phyloP scores from a whole-genome alignment of 2,888 invertebrate species.

The Drosophila affinis region DNA sequence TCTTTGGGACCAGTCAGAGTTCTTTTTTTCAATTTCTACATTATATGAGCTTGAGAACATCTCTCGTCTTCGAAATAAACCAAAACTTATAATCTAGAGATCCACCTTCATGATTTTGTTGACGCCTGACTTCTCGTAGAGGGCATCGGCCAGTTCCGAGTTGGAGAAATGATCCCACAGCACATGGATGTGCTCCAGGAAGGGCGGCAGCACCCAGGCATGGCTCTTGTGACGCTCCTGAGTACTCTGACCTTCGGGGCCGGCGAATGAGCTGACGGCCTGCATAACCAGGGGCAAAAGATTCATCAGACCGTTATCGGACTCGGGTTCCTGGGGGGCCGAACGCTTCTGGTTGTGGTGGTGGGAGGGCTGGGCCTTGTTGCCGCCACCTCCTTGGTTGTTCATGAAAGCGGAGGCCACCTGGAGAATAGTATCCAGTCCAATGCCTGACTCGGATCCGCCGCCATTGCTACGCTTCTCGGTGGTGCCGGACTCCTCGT shows the following conservation, averaged over 20 bases:
- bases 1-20: neutral
- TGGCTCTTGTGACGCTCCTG: slow-evolving; percentile 88
- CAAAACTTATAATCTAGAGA: neutral
- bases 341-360: slow-evolving; percentile 76
- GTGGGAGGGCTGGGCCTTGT: slow-evolving; percentile 68
- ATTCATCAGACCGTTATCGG: slow-evolving; percentile 84
- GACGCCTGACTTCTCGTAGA: slow-evolving; percentile 90
- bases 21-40: neutral
- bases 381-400: slow-evolving; percentile 72
- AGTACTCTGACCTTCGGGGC: slow-evolving; percentile 86
- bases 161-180: slow-evolving; percentile 91
- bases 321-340: slow-evolving; percentile 51
- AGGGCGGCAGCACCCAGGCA: slow-evolving; percentile 89
- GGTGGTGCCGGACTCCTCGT: slow-evolving; percentile 51
- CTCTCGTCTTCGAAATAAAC: neutral
- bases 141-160: slow-evolving; percentile 90
- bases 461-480: slow-evolving; percentile 58
- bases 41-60: slow-evolving; percentile 7
- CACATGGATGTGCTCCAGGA: slow-evolving; percentile 88
- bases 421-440: slow-evolving; percentile 85
- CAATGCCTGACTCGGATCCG: slow-evolving; percentile 84
- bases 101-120: slow-evolving; percentile 87
- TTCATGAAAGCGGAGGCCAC: slow-evolving; percentile 86
- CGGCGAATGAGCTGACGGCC: slow-evolving; percentile 86
- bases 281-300: slow-evolving; percentile 89